Percentiles rank a stretch among this genome's conserved stretches.
phyloP scores from a whole-genome alignment of 2,797 vertebrate genomes.

The Tangara arthus region DNA sequence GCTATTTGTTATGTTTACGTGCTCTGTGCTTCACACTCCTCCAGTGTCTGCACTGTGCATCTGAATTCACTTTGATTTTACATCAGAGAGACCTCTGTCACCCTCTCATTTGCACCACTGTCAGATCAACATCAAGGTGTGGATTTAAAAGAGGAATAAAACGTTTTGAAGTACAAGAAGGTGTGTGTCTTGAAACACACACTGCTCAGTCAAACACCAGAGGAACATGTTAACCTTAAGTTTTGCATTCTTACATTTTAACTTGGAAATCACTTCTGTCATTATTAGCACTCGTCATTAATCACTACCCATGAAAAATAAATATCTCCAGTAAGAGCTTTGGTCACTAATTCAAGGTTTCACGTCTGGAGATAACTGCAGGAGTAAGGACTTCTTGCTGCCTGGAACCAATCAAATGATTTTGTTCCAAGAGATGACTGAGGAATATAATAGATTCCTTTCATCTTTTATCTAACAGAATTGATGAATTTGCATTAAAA shows the following conservation, averaged over 20 bases:
- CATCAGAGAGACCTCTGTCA: constrained; percentile 11
- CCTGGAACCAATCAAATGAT: neutral
- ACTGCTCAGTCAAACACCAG: neutral
- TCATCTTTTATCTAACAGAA: constrained; percentile 46
- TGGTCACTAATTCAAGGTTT: neutral
- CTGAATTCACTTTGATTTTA: constrained; percentile 49
- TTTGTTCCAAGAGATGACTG: constrained; percentile 21
- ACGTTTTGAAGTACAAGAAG: neutral
- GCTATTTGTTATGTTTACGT: constrained; percentile 1
- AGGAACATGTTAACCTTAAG: neutral
- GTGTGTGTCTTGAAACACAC: neutral
- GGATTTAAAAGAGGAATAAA: constrained; percentile 1
- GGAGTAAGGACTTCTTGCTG: neutral
- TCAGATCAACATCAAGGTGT: neutral
- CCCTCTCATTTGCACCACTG: constrained; percentile 35
- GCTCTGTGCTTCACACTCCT: neutral
- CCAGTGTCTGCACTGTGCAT: neutral
- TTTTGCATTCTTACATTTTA: neutral
- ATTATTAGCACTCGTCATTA: neutral
- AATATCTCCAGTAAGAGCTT: neutral
- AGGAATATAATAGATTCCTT: constrained; percentile 7
- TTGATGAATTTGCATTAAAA: constrained; percentile 33
- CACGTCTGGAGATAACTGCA: neutral
- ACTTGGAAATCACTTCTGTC: neutral
- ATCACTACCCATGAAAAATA: neutral